Evolutionary conservation across 2,113 vertebrate species (phyloP).

Genomic region (Carassius carassius): DNA sequence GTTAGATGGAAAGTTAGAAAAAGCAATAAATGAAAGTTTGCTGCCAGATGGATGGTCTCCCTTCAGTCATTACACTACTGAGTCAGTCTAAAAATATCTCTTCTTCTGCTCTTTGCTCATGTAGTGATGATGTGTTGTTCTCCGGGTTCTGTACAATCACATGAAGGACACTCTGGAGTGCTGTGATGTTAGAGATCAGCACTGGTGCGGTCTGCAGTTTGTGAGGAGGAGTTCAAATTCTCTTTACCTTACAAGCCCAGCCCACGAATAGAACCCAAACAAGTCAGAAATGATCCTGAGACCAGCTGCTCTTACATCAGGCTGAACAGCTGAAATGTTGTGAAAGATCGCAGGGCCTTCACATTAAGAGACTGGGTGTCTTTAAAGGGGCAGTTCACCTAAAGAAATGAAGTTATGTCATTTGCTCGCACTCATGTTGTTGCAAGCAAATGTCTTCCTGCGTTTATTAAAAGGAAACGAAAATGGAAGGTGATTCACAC

Average conservation of each 20-base stretch:
- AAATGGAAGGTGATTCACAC: too few species aligned
- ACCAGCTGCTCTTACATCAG: background rate
- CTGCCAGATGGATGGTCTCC: background rate
- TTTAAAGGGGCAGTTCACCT: background rate
- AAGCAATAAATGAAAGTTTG: background rate
- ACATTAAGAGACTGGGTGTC: background rate
- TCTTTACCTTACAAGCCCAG: background rate
- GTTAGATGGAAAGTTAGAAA: too few species aligned
- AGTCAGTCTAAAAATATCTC: background rate
- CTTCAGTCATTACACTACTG: background rate
- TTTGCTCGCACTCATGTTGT: background rate
- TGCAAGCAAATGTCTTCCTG: background rate
- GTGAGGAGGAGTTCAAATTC: background rate
- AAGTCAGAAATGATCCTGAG: background rate
- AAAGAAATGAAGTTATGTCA: background rate
- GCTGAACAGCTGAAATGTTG: background rate
- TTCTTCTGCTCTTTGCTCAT: background rate
- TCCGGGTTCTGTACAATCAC: background rate
- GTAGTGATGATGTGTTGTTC: background rate
- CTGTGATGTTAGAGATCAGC: background rate
- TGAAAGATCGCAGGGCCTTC: background rate
- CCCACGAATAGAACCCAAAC: background rate
- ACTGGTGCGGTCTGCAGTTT: too few species aligned
- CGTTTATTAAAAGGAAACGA: too few species aligned
- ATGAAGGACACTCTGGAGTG: background rate